These are phyloP conservation scores for Pharmacophagus antenor DNA, from an alignment of 2,888 invertebrate species.

Conservation along the genomic window DNA sequence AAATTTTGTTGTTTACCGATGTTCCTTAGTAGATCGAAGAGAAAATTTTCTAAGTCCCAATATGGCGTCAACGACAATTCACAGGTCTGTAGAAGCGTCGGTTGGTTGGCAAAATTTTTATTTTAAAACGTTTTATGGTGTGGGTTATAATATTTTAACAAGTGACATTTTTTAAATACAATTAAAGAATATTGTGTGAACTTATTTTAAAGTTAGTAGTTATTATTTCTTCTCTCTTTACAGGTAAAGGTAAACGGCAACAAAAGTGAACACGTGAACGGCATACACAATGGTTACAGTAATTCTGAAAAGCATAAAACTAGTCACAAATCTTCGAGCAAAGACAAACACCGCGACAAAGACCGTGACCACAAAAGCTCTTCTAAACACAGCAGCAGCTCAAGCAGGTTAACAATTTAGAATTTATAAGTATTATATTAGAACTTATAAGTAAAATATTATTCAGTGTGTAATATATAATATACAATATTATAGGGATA, in stretches of 20 bases:
- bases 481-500: constrained; percentile 53
- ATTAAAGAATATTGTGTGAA: constrained; percentile 14
- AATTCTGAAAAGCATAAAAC: constrained; percentile 79
- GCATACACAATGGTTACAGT: constrained; percentile 88
- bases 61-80: constrained; percentile 92
- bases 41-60: constrained; percentile 88
- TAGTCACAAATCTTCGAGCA: constrained; percentile 85
- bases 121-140: constrained; percentile 13
- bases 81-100: constrained; percentile 67
- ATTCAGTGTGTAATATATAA: background rate
- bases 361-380: constrained; percentile 82
- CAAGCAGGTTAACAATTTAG: constrained; percentile 74
- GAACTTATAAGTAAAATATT: background rate
- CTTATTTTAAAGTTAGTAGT: constrained; percentile 15
- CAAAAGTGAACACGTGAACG: constrained; percentile 86
- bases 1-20: constrained; percentile 71
- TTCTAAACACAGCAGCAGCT: constrained; percentile 74
- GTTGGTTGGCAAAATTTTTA: constrained; percentile 43
- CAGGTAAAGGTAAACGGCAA: constrained; percentile 79
- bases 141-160: background rate
- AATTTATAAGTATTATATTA: constrained; percentile 50
- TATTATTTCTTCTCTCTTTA: constrained; percentile 35
- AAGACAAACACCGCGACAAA: constrained; percentile 85
- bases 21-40: constrained; percentile 67
- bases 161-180: constrained; percentile 2